Evolutionary conservation across 2,888 invertebrate genomes (phyloP).

Genomic region (Lacanobia oleracea): DNA sequence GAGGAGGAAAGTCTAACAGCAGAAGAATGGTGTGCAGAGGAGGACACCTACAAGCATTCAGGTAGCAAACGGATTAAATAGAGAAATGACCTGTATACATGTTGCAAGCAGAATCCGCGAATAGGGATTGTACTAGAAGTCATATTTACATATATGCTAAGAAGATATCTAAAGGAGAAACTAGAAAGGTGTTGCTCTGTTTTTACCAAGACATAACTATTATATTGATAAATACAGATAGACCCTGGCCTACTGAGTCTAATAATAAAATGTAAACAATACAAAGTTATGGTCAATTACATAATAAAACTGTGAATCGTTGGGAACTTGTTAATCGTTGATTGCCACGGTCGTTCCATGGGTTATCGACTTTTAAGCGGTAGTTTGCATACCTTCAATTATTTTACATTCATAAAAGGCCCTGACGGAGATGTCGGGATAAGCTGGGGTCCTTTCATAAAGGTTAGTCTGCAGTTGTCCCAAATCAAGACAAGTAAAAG

Average conservation of each 20-base stretch:
- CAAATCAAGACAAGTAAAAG: not conserved
- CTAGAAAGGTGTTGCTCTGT: not conserved
- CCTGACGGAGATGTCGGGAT: not conserved
- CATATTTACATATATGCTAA: too few relatives aligned
- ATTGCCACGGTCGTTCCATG: constrained; percentile 21
- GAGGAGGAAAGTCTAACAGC: too few relatives aligned
- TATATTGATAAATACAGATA: not conserved
- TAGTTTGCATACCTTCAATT: not conserved
- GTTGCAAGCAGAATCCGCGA: too few relatives aligned
- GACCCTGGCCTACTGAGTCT: constrained; percentile 32
- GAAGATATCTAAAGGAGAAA: not conserved
- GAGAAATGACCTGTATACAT: too few relatives aligned
- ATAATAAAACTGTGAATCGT: constrained; percentile 14
- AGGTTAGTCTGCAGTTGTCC: not conserved
- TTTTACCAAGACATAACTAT: not conserved
- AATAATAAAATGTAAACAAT: constrained; percentile 21
- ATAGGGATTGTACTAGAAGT: too few relatives aligned
- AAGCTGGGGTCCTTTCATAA: not conserved
- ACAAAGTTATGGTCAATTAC: constrained; percentile 29
- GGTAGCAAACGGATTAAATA: too few relatives aligned
- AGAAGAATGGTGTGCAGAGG: too few relatives aligned
- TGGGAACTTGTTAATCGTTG: constrained; percentile 33
- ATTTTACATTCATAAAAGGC: not conserved
- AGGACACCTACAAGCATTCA: too few relatives aligned
- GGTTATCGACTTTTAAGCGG: constrained; percentile 10